Conservation (phyloP, 2,888 invertebrate genomes). For the Volucella bombylans region DNA sequence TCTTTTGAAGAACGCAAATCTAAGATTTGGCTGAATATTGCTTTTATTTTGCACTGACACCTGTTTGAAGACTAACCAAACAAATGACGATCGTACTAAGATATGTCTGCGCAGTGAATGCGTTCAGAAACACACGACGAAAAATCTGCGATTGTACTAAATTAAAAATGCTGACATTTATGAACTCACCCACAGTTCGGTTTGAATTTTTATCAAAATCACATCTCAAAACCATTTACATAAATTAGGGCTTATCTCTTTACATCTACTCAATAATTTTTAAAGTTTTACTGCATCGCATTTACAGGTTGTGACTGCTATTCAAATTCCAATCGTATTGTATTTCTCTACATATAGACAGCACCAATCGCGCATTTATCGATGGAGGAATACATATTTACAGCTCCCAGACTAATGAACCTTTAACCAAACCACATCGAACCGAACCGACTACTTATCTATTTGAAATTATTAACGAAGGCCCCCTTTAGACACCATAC, state of each 20-base stretch:
- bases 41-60: too few species aligned
- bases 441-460: constrained; percentile 23
- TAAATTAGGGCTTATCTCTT: constrained; percentile 23
- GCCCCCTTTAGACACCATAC: too few species aligned
- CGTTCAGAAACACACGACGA: too few species aligned
- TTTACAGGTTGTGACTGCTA: constrained; percentile 61
- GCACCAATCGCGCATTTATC: constrained; percentile 15
- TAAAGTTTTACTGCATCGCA: constrained; percentile 8
- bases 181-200: too few species aligned
- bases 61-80: too few species aligned
- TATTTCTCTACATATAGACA: constrained; percentile 21
- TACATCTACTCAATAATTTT: constrained; percentile 6
- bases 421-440: neutral
- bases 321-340: constrained; percentile 37
- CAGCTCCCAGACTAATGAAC: constrained; percentile 22
- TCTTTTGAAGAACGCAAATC: too few species aligned
- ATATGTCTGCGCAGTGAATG: too few species aligned
- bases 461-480: constrained; percentile 28
- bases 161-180: too few species aligned
- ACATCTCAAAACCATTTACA: constrained; percentile 14
- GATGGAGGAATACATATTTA: constrained; percentile 29
- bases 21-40: too few species aligned
- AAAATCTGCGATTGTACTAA: too few species aligned
- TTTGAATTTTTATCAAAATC: neutral
- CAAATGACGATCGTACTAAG: too few species aligned